These are phyloP conservation scores for Noctua janthe DNA, from an alignment of 2,888 invertebrate species.

Conservation along the genomic window DNA sequence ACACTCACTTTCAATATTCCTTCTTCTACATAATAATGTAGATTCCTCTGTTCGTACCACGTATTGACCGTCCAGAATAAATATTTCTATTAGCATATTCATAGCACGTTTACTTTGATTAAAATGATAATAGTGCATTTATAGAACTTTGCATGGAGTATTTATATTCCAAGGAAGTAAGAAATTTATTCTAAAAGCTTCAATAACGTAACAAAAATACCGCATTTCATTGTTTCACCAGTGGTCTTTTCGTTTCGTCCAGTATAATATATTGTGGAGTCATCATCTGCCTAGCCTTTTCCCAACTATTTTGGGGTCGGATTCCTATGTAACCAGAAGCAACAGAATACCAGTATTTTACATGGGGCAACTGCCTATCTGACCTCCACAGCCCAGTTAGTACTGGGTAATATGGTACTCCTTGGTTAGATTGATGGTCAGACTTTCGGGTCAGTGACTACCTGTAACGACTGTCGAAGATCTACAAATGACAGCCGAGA, in stretches of 20 bases:
- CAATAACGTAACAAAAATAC: background rate
- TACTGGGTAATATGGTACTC: too few relatives aligned
- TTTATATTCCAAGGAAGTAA: background rate
- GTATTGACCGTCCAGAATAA: slow-evolving; percentile 1
- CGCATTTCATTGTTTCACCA: too few relatives aligned
- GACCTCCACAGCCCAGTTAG: too few relatives aligned
- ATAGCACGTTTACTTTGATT: slow-evolving; percentile 14
- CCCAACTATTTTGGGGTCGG: background rate
- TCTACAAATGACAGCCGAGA: too few relatives aligned
- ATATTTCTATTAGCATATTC: slow-evolving; percentile 16
- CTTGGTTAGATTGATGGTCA: too few relatives aligned
- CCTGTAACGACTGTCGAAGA: too few relatives aligned
- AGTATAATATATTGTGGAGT: background rate
- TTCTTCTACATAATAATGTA: background rate
- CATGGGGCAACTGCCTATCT: too few relatives aligned
- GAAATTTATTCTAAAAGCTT: background rate
- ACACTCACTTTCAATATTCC: background rate
- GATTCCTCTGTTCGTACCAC: background rate
- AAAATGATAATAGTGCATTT: slow-evolving; percentile 11
- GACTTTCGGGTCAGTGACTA: too few relatives aligned
- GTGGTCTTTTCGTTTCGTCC: background rate
- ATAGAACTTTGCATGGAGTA: background rate
- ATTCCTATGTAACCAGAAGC: background rate
- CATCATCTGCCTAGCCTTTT: background rate
- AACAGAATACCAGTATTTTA: too few relatives aligned